phyloP scores from a whole-genome alignment of 1,140 invertebrate species.

The Pantala flavescens region DNA sequence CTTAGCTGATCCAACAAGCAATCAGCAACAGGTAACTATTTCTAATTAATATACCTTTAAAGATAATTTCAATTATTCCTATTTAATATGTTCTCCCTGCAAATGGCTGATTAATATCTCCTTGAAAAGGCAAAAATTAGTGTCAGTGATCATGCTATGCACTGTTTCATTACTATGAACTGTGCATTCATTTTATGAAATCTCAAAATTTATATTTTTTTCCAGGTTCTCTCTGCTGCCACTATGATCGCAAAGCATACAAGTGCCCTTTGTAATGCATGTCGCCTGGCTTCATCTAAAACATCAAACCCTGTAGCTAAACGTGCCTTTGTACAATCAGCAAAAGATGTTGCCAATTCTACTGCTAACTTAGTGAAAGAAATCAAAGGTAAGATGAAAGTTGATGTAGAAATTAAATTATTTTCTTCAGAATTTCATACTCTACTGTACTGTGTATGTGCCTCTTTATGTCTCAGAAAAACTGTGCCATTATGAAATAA shows the following conservation, averaged over 20 bases:
- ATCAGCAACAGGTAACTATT: slow-evolving; percentile 58
- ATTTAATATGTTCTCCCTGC: too few species aligned
- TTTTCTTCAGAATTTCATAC: not conserved
- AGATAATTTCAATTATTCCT: too few species aligned
- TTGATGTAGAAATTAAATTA: not conserved
- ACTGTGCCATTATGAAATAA: too few species aligned
- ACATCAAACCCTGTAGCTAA: slow-evolving; percentile 89
- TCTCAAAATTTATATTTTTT: slow-evolving; percentile 15
- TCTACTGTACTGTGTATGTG: not conserved
- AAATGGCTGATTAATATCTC: too few species aligned
- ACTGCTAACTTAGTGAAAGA: slow-evolving; percentile 90
- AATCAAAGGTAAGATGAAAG: slow-evolving; percentile 60
- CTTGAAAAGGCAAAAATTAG: too few species aligned
- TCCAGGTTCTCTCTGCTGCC: slow-evolving; percentile 72
- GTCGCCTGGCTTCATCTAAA: slow-evolving; percentile 81
- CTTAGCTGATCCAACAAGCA: slow-evolving; percentile 60
- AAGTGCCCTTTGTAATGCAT: slow-evolving; percentile 88
- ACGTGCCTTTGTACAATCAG: slow-evolving; percentile 92
- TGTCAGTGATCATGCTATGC: too few species aligned
- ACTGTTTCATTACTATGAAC: too few species aligned
- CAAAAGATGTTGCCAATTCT: slow-evolving; percentile 94
- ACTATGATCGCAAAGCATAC: slow-evolving; percentile 95
- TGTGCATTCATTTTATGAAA: not conserved
- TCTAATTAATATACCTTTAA: too few species aligned
- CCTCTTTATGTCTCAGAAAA: too few species aligned